Conservation (phyloP, 2,888 invertebrate species). For the Hydrotaea diabolus region DNA sequence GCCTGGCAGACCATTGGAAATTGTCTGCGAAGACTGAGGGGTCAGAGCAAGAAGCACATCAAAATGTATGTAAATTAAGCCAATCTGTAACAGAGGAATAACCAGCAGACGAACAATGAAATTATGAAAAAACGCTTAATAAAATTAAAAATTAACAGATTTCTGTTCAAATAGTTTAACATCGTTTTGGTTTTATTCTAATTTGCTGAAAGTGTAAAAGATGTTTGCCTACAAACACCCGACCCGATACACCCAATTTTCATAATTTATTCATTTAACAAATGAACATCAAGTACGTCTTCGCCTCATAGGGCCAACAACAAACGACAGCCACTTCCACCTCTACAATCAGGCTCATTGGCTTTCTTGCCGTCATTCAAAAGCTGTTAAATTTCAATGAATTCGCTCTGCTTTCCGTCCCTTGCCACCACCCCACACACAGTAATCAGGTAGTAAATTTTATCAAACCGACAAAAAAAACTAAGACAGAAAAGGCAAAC, state of each 20-base stretch:
- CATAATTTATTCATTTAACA: conserved; percentile 61
- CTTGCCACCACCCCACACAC: not conserved
- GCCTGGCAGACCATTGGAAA: conserved; percentile 8
- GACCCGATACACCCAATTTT: conserved; percentile 18
- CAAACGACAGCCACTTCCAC: too few relatives aligned
- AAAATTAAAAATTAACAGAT: conserved; percentile 40
- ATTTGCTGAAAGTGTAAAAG: conserved; percentile 34
- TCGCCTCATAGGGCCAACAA: not conserved
- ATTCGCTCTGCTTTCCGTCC: too few relatives aligned
- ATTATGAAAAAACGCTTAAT: conserved; percentile 22
- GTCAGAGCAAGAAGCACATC: not conserved
- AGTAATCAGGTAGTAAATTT: too few relatives aligned
- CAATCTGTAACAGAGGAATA: not conserved
- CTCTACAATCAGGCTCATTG: conserved; percentile 15
- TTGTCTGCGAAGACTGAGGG: not conserved
- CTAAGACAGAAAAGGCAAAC: not conserved
- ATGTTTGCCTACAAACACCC: conserved; percentile 7
- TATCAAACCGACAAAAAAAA: not conserved
- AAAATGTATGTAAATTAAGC: conserved; percentile 26
- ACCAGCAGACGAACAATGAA: not conserved
- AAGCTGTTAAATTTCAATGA: conserved; percentile 15
- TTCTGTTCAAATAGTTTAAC: conserved; percentile 37
- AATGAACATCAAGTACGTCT: conserved; percentile 44
- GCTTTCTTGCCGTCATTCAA: not conserved
- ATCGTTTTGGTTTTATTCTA: conserved; percentile 13